phyloP scores from a whole-genome alignment of 2,113 vertebrate species.

The Xenotilapia longispinis region DNA sequence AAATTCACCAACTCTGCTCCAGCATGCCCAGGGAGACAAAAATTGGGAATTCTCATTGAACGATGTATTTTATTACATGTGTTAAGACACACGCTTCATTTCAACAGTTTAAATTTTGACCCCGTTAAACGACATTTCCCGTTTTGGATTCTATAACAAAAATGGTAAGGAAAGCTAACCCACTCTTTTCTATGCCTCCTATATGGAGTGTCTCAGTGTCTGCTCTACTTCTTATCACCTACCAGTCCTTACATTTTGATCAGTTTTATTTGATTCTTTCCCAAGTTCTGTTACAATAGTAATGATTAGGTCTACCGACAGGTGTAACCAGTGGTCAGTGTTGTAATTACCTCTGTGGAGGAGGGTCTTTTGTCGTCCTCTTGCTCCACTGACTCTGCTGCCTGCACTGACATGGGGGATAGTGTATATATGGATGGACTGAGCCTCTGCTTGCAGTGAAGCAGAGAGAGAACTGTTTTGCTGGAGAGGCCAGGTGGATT shows the following conservation, averaged over 20 bases:
- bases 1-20: conserved; percentile 70
- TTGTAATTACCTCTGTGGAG: conserved; percentile 82
- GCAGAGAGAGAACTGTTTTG: conserved; percentile 85
- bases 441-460: conserved; percentile 91
- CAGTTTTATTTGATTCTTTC: neutral
- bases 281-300: neutral
- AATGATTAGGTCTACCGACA: neutral
- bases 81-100: neutral
- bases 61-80: conserved; percentile 2
- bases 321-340: neutral
- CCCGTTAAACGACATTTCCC: neutral
- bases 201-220: neutral
- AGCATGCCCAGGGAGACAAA: conserved; percentile 63
- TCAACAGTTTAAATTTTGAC: neutral
- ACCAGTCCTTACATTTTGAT: neutral
- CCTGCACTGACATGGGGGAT: conserved; percentile 74
- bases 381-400: conserved; percentile 65
- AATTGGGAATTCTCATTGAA: conserved; percentile 61
- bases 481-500: conserved; percentile 92
- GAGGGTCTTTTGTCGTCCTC: conserved; percentile 76
- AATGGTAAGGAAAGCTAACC: neutral
- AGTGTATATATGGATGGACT: conserved; percentile 88
- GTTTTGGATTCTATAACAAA: neutral
- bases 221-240: neutral
- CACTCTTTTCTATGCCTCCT: neutral